Evolutionary conservation across 2,113 vertebrate species (phyloP).

Genomic region (Cromileptes altivelis): DNA sequence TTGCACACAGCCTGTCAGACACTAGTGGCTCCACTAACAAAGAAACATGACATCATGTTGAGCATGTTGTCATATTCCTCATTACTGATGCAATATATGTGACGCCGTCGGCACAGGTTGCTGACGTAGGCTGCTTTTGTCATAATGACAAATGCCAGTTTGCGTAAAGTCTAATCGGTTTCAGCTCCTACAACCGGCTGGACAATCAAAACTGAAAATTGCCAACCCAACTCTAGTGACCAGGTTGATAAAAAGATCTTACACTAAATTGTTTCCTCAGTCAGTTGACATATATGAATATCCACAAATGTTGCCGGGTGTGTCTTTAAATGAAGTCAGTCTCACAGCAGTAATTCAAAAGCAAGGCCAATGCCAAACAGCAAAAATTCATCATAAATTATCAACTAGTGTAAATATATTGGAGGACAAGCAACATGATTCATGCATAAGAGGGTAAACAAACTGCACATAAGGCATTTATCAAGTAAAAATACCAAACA

Average conservation of each 20-base stretch:
- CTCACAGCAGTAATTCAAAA: conserved; percentile 1
- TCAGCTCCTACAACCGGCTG: too few species aligned
- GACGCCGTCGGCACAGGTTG: too few species aligned
- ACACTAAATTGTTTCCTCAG: background rate
- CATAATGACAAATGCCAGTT: too few species aligned
- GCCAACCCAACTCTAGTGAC: too few species aligned
- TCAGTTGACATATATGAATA: background rate
- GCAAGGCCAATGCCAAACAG: background rate
- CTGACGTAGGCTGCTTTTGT: too few species aligned
- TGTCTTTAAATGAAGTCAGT: conserved; percentile 7
- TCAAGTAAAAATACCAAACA: conserved; percentile 12
- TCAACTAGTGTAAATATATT: background rate
- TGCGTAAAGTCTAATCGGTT: too few species aligned
- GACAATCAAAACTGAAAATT: too few species aligned
- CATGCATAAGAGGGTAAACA: conserved; percentile 13
- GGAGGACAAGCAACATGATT: conserved; percentile 4
- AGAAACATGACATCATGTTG: too few species aligned
- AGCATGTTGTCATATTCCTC: too few species aligned
- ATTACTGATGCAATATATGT: too few species aligned
- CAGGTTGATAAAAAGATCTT: background rate
- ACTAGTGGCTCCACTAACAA: too few species aligned
- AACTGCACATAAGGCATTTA: conserved; percentile 6
- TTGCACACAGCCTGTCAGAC: too few species aligned
- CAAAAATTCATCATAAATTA: background rate
- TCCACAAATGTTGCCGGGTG: background rate